A percentile compares a stretch with the other conserved stretches of the same genome.
Evolutionary conservation across 2,113 vertebrate species (phyloP).

Genomic region (Dromiciops gliroides): DNA sequence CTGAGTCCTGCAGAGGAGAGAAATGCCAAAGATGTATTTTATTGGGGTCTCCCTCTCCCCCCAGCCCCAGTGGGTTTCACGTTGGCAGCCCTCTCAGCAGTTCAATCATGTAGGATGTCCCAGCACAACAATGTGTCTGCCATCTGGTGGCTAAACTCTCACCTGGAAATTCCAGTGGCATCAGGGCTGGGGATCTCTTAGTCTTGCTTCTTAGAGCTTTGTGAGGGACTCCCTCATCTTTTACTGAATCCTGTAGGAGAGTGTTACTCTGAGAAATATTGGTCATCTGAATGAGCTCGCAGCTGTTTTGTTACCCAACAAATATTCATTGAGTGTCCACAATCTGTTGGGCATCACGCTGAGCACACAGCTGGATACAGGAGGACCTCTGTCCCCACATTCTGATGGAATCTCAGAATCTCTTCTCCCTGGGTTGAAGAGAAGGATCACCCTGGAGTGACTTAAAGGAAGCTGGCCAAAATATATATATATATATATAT

Average conservation of each 20-base stretch:
- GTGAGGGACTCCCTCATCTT: conserved; percentile 22
- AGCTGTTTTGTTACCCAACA: conserved; percentile 31
- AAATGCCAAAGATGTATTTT: not conserved
- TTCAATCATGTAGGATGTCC: not conserved
- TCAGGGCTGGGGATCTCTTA: not conserved
- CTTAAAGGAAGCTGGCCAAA: fast-evolving
- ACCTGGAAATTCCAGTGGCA: not conserved
- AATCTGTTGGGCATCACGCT: not conserved
- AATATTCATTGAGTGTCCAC: not conserved
- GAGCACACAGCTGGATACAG: not conserved
- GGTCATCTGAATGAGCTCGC: conserved; percentile 43
- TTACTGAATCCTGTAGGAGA: conserved; percentile 14
- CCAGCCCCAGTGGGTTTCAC: not conserved
- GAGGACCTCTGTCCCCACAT: not conserved
- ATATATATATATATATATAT: too few species aligned
- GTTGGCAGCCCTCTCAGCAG: not conserved
- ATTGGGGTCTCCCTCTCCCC: not conserved
- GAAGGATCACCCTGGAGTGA: not conserved
- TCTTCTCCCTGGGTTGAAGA: not conserved
- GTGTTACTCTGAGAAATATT: conserved; percentile 18
- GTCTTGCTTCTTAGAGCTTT: fast-evolving
- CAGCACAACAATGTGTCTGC: not conserved
- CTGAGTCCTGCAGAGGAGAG: not conserved
- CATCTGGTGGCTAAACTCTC: not conserved
- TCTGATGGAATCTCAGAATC: not conserved